phyloP scores from a whole-genome alignment of 2,888 invertebrate genomes.

The Hedychridium roseum region DNA sequence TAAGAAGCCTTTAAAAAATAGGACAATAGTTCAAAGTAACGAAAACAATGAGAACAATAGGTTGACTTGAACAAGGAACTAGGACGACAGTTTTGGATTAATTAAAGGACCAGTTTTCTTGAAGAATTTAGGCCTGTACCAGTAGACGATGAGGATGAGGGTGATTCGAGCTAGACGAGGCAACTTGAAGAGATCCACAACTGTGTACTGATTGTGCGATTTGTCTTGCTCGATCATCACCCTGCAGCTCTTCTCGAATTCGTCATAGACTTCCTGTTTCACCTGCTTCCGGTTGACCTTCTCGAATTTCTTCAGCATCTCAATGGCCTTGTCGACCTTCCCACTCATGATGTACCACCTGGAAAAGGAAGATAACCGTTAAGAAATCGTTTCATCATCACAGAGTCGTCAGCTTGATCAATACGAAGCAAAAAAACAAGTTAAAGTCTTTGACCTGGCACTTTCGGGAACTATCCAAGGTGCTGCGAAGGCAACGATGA shows the following conservation, averaged over 20 bases:
- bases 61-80: too few relatives aligned
- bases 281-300: constrained; percentile 79
- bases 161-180: constrained; percentile 80
- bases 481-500: constrained; percentile 74
- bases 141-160: constrained; percentile 79
- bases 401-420: background rate
- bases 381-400: background rate
- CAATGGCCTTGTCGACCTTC: constrained; percentile 78
- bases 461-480: constrained; percentile 86
- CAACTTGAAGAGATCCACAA: constrained; percentile 81
- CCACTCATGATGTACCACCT: constrained; percentile 88
- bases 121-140: constrained; percentile 69
- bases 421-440: background rate
- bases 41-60: too few relatives aligned
- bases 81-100: too few relatives aligned
- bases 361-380: constrained; percentile 5
- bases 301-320: constrained; percentile 82
- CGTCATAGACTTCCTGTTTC: constrained; percentile 76
- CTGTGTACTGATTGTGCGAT: constrained; percentile 75
- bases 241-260: constrained; percentile 76
- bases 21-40: too few relatives aligned
- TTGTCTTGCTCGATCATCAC: constrained; percentile 76
- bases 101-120: too few relatives aligned
- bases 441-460: constrained; percentile 65
- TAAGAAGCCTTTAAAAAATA: constrained; percentile 72